Conservation (phyloP, 2,113 vertebrate genomes). For the Atrichornis clamosus region DNA sequence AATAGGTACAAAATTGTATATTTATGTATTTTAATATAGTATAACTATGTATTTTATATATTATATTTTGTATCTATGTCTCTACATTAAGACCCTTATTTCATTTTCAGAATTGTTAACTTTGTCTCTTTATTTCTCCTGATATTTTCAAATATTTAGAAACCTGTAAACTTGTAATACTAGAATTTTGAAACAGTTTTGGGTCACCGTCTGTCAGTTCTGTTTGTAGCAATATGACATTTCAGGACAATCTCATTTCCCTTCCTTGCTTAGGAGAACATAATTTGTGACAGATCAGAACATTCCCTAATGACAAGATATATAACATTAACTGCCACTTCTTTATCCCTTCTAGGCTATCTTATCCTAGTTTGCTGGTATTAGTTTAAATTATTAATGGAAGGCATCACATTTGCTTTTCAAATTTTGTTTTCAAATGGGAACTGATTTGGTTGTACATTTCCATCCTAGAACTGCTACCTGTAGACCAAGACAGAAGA, state of each 20-base stretch:
- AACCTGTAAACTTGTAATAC: background rate
- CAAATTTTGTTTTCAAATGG: background rate
- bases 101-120: background rate
- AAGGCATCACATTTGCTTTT: background rate
- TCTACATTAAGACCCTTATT: background rate
- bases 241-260: background rate
- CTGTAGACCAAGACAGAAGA: background rate
- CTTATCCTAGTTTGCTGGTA: background rate
- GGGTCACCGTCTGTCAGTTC: background rate
- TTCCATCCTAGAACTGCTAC: background rate
- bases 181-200: background rate
- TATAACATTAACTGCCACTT: background rate
- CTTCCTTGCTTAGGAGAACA: background rate
- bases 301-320: background rate
- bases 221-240: accelerated
- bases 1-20: accelerated
- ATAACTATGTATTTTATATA: background rate
- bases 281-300: background rate
- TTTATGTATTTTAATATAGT: background rate
- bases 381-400: background rate
- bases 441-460: background rate
- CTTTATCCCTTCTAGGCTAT: background rate
- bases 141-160: background rate
- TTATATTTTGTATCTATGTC: background rate
- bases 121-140: background rate